Evolutionary conservation across 37 sponge, comb jelly and placozoan genomes (phyloP).

Genomic region (Dysidea cf. avara): DNA sequence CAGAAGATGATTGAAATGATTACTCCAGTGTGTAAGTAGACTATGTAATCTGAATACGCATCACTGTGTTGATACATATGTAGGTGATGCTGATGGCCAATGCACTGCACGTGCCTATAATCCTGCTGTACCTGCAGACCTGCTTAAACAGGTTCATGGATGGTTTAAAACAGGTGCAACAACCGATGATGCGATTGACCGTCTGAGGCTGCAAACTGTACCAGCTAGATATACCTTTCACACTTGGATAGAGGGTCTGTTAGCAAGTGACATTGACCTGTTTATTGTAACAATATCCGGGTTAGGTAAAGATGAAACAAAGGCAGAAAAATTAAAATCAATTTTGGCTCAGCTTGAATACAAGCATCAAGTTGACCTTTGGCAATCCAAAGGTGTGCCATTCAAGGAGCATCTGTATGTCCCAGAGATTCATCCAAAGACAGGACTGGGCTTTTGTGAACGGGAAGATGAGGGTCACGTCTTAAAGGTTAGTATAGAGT

Average conservation of each 20-base stretch:
- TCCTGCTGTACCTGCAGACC: background rate
- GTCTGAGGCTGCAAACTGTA: constrained; percentile 1
- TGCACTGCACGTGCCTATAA: constrained; percentile 1
- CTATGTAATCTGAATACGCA: too few relatives aligned
- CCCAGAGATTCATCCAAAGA: constrained; percentile 21
- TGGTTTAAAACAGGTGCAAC: background rate
- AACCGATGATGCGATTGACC: background rate
- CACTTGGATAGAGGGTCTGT: constrained; percentile 2
- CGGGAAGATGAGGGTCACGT: too few relatives aligned
- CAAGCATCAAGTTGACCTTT: constrained; percentile 9
- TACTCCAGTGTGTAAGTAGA: too few relatives aligned
- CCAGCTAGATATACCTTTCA: background rate
- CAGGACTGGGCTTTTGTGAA: too few relatives aligned
- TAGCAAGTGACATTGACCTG: background rate
- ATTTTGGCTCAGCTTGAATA: constrained; percentile 22
- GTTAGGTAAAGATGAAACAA: constrained; percentile 1
- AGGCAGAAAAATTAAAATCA: constrained; percentile 10
- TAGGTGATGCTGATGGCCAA: background rate
- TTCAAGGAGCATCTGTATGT: constrained; percentile 17
- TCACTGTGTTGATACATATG: background rate
- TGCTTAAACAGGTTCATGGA: constrained; percentile 1
- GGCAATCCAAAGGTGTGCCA: too few relatives aligned
- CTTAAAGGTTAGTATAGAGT: too few relatives aligned
- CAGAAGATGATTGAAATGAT: too few relatives aligned
- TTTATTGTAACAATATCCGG: background rate